phyloP scores from a whole-genome alignment of 2,888 invertebrate species.

The Meiosimyza decipiens region DNA sequence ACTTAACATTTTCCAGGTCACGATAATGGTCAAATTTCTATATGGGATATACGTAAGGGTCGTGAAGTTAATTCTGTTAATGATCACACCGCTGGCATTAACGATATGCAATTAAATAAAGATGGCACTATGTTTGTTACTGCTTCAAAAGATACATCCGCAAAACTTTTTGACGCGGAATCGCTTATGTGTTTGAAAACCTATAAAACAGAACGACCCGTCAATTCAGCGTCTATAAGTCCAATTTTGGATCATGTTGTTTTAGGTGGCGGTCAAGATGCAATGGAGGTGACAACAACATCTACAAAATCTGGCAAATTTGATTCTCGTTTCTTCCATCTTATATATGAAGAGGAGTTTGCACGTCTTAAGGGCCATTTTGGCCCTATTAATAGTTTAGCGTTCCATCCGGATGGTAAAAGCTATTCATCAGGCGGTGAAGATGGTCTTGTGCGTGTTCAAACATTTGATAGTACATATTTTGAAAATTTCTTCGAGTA shows the following conservation, averaged over 20 bases:
- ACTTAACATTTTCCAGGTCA: conserved; percentile 70
- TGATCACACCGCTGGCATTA: conserved; percentile 88
- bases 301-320: conserved; percentile 96
- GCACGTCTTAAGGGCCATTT: conserved; percentile 99
- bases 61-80: conserved; percentile 81
- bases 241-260: conserved; percentile 96
- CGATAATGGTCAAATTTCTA: conserved; percentile 90
- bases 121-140: conserved; percentile 97
- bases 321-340: conserved; percentile 93
- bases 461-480: conserved; percentile 95
- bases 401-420: conserved; percentile 97
- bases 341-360: conserved; percentile 97
- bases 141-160: conserved; percentile 95
- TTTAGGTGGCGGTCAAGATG: conserved; percentile 99
- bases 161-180: conserved; percentile 92
- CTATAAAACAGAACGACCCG: conserved; percentile 97
- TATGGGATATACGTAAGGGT: conserved; percentile 93
- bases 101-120: conserved; percentile 95
- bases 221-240: conserved; percentile 97
- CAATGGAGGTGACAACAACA: conserved; percentile 98
- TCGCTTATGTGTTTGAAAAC: conserved; percentile 89
- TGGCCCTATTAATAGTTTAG: conserved; percentile 98
- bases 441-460: conserved; percentile 97
- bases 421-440: conserved; percentile 98
- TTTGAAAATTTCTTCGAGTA: conserved; percentile 74